Conservation (phyloP, 2,113 vertebrate genomes). For the Calyptommatus sinebrachiatus region DNA sequence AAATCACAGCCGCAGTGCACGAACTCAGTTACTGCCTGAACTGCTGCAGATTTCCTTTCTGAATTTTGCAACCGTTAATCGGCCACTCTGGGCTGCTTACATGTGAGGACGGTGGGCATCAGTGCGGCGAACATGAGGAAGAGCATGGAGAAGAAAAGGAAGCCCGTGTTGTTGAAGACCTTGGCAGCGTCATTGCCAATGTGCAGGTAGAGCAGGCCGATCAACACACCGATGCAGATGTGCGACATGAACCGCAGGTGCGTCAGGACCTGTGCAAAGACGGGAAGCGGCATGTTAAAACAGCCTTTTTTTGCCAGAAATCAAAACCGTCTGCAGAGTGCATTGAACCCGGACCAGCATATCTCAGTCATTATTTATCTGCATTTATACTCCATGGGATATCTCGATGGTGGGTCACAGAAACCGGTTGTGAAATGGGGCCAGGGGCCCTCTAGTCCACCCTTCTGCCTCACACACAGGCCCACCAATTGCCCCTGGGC, state of each 20-base stretch:
- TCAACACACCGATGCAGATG: conserved; percentile 89
- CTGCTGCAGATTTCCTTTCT: no score
- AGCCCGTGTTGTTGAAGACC: conserved; percentile 98
- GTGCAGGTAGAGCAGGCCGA: conserved; percentile 94
- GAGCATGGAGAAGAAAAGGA: conserved; percentile 99
- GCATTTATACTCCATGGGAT: no score
- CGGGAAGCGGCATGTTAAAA: background rate
- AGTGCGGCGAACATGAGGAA: conserved; percentile 98
- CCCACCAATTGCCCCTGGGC: no score
- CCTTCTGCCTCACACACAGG: no score
- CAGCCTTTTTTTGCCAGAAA: background rate
- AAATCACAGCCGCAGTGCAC: no score
- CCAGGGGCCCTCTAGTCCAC: no score
- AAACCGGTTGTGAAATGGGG: no score
- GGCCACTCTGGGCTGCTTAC: conserved; percentile 73
- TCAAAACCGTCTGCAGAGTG: background rate
- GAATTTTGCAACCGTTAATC: no score
- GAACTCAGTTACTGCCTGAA: no score
- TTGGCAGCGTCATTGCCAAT: conserved; percentile 96
- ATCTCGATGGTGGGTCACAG: no score
- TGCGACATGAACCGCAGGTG: conserved; percentile 95
- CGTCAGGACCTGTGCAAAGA: conserved; percentile 84
- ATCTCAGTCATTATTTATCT: no score
- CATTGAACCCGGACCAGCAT: no score
- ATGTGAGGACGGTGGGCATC: conserved; percentile 97